Percentiles rank a stretch among this genome's conserved stretches.
Conservation (phyloP, 1,140 invertebrate genomes). For the Lepidurus apus region DNA sequence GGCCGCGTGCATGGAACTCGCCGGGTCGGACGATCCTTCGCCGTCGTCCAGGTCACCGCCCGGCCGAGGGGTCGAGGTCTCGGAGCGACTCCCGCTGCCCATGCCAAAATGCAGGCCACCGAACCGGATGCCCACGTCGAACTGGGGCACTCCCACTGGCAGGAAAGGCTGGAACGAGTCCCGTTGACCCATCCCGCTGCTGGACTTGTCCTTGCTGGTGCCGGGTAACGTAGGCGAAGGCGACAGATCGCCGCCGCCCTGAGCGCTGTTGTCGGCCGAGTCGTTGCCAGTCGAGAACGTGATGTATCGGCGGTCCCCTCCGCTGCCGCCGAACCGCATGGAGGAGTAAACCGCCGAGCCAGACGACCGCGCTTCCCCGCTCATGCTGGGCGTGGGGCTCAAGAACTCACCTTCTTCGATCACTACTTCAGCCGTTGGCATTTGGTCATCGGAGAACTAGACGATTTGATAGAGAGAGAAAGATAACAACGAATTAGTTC, state of each 20-base stretch:
- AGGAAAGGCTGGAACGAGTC: slow-evolving; percentile 20
- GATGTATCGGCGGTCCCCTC: slow-evolving; percentile 25
- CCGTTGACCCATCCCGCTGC: not conserved
- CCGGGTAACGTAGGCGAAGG: not conserved
- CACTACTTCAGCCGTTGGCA: slow-evolving; percentile 34
- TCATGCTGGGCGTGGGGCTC: slow-evolving; percentile 28
- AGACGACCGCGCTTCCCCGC: slow-evolving; percentile 19
- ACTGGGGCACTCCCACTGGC: slow-evolving; percentile 30
- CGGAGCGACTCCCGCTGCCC: slow-evolving; percentile 29
- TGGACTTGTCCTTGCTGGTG: not conserved
- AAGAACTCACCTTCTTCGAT: slow-evolving; percentile 33
- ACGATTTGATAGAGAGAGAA: not conserved
- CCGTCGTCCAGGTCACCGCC: slow-evolving; percentile 32
- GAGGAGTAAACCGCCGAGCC: not conserved
- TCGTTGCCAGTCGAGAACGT: slow-evolving; percentile 12
- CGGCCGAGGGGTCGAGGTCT: slow-evolving; percentile 23
- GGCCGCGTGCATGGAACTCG: slow-evolving; percentile 12
- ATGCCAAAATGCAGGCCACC: slow-evolving; percentile 24
- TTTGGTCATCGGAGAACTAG: slow-evolving; percentile 31
- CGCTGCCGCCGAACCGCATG: slow-evolving; percentile 20
- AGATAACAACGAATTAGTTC: not conserved
- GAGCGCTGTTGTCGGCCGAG: slow-evolving; percentile 22
- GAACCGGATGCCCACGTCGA: slow-evolving; percentile 33
- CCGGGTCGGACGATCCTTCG: slow-evolving; percentile 22
- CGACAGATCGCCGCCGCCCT: not conserved